Percentiles rank a stretch among this genome's conserved stretches.
Evolutionary conservation across 2,113 vertebrate species (phyloP).

Genomic region (Xyliphius kryptos): DNA sequence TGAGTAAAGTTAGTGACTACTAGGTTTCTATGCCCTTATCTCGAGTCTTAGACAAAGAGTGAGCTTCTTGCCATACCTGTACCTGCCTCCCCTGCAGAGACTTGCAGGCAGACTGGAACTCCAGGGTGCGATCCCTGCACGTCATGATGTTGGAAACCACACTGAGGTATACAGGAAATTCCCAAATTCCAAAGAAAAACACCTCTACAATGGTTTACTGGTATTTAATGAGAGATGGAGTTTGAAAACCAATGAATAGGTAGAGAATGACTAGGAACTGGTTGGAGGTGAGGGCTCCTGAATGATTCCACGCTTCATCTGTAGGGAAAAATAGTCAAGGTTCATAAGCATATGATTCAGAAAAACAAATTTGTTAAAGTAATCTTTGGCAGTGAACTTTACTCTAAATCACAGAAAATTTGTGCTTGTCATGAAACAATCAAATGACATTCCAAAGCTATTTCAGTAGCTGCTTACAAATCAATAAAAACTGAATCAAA

Average conservation of each 20-base stretch:
- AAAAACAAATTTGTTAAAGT: too few relatives aligned
- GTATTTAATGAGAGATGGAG: not conserved
- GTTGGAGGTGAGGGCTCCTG: constrained; percentile 62
- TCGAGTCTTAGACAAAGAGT: too few relatives aligned
- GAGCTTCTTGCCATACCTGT: too few relatives aligned
- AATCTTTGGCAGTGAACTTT: too few relatives aligned
- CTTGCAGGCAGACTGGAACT: constrained; percentile 89
- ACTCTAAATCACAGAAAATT: too few relatives aligned
- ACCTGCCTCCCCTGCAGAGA: constrained; percentile 85
- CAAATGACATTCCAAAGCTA: too few relatives aligned
- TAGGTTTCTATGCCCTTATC: too few relatives aligned
- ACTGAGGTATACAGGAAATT: too few relatives aligned
- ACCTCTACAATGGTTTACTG: not conserved
- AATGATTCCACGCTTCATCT: constrained; percentile 63
- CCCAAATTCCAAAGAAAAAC: constrained; percentile 36
- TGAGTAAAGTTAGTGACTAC: too few relatives aligned
- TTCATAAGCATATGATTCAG: not conserved
- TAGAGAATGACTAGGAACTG: constrained; percentile 65
- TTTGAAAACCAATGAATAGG: constrained; percentile 49
- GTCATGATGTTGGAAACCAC: constrained; percentile 69
- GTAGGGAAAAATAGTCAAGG: not conserved
- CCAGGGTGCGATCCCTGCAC: constrained; percentile 83
- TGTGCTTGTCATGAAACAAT: too few relatives aligned
- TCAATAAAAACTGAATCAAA: too few relatives aligned
- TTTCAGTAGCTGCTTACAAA: too few relatives aligned